Evolutionary conservation across 2,888 invertebrate genomes (phyloP).

Genomic region (Psylliodes chrysocephalus): DNA sequence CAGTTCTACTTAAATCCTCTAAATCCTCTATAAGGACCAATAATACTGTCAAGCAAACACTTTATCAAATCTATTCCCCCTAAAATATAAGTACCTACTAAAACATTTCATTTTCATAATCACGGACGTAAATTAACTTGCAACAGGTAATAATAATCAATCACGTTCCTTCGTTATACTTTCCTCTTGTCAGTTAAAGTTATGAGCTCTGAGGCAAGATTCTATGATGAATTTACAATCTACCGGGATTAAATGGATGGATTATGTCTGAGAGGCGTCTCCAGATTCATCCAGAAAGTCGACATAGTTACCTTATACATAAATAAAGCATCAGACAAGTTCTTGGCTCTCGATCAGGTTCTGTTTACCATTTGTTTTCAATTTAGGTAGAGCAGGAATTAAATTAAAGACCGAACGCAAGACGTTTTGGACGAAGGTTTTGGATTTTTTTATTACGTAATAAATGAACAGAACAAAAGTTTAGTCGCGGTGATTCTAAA

Average conservation of each 20-base stretch:
- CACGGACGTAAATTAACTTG: neutral
- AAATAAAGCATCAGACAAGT: neutral
- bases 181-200: constrained; percentile 5
- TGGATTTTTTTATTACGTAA: too few species aligned
- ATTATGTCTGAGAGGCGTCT: neutral
- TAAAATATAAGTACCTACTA: neutral
- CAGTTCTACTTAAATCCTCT: too few species aligned
- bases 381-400: neutral
- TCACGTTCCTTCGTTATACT: constrained; percentile 16
- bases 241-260: neutral
- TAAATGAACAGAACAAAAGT: too few species aligned
- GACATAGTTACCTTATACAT: neutral
- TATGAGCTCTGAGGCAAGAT: neutral
- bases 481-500: too few species aligned
- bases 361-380: constrained; percentile 1
- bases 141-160: constrained; percentile 9
- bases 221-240: constrained; percentile 1
- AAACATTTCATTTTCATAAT: neutral
- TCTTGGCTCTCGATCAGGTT: neutral
- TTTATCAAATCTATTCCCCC: neutral
- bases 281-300: neutral
- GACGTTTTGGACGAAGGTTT: too few species aligned
- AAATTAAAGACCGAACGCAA: neutral
- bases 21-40: neutral
- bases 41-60: neutral